Evolutionary conservation across 2,113 vertebrate genomes (phyloP).

Genomic region (Gambusia holbrooki): DNA sequence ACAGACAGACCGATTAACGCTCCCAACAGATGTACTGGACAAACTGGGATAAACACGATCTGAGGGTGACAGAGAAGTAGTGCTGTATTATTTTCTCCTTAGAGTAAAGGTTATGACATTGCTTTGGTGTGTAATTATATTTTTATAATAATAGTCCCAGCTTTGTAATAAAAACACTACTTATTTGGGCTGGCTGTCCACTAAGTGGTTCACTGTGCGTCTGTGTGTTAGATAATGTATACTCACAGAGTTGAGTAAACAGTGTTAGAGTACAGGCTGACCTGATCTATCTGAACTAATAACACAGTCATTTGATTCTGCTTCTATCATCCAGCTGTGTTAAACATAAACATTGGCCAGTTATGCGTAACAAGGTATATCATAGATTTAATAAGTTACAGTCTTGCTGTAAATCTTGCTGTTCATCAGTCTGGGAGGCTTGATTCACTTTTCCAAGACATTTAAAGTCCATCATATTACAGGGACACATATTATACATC

Average conservation of each 20-base stretch:
- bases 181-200: slow-evolving; percentile 16
- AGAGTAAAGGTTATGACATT: slow-evolving; percentile 13
- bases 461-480: too few species aligned
- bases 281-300: slow-evolving; percentile 11
- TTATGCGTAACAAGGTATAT: neutral
- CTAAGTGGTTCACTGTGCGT: slow-evolving; percentile 2
- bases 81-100: slow-evolving; percentile 18
- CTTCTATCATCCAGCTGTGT: neutral
- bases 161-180: slow-evolving; percentile 29
- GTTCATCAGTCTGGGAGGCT: too few species aligned
- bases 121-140: slow-evolving; percentile 13
- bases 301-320: slow-evolving; percentile 1
- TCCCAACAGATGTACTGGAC: slow-evolving; percentile 15
- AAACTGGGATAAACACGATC: slow-evolving; percentile 21
- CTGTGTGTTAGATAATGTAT: slow-evolving; percentile 1
- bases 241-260: neutral
- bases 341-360: neutral
- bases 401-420: too few species aligned
- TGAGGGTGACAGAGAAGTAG: slow-evolving; percentile 16
- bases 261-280: slow-evolving; percentile 12
- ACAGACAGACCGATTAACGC: slow-evolving; percentile 32
- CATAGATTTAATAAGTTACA: neutral
- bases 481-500: too few species aligned
- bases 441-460: too few species aligned
- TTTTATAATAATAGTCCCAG: slow-evolving; percentile 36